Evolutionary conservation across 53 echinoderm and acorn worm genomes (phyloP).

Genomic region (Astropecten irregularis): DNA sequence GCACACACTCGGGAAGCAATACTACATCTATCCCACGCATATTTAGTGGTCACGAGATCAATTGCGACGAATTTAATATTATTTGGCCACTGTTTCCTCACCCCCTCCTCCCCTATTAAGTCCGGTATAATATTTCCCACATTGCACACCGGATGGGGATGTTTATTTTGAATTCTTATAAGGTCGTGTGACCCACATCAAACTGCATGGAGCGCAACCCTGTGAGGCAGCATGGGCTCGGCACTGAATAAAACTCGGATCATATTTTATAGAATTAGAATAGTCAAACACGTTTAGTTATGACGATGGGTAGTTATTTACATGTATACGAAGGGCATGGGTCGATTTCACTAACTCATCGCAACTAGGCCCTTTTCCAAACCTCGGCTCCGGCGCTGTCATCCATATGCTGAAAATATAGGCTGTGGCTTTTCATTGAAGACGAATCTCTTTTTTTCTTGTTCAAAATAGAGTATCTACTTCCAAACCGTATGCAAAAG

Average conservation of each 20-base stretch:
- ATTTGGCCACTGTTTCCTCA: too few species aligned
- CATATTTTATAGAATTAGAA: neutral
- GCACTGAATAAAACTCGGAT: neutral
- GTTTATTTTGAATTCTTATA: slow-evolving; percentile 19
- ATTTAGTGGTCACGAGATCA: neutral
- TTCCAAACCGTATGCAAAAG: too few species aligned
- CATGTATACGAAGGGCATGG: neutral
- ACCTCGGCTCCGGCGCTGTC: too few species aligned
- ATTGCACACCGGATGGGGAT: neutral
- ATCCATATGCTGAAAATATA: too few species aligned
- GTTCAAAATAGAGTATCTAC: too few species aligned
- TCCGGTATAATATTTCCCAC: neutral
- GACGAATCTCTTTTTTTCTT: too few species aligned
- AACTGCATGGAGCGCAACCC: neutral
- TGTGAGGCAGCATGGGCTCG: neutral
- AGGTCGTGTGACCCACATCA: neutral
- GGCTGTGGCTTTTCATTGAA: too few species aligned
- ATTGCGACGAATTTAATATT: too few species aligned
- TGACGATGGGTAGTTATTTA: neutral
- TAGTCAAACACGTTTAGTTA: neutral
- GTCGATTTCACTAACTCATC: neutral
- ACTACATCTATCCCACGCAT: neutral
- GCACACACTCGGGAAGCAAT: neutral
- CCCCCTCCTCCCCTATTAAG: neutral
- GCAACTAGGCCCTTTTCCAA: neutral